These are phyloP conservation scores for Drosophila lacertosa DNA, from an alignment of 1,140 invertebrate species.

Conservation along the genomic window DNA sequence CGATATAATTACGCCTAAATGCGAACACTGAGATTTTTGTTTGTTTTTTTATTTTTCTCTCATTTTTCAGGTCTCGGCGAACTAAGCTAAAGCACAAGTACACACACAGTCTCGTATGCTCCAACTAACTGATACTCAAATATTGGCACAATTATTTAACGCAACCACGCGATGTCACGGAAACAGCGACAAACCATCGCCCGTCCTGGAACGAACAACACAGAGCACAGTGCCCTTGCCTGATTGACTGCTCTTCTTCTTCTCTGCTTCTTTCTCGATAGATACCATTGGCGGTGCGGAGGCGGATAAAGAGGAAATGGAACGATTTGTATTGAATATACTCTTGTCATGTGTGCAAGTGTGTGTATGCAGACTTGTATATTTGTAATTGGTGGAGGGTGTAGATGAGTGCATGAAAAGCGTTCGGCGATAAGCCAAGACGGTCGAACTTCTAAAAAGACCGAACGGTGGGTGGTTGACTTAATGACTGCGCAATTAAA, in stretches of 20 bases:
- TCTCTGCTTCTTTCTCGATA: constrained; percentile 1
- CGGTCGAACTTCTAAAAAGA: background rate
- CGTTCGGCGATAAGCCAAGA: background rate
- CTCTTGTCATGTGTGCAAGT: background rate
- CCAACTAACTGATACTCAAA: constrained; percentile 67
- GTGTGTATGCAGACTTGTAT: background rate
- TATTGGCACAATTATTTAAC: constrained; percentile 82
- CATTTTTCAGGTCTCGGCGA: constrained; percentile 15
- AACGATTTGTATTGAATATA: background rate
- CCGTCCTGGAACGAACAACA: constrained; percentile 6
- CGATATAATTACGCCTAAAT: constrained; percentile 10
- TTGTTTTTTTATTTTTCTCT: background rate
- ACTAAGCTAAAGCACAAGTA: constrained; percentile 15
- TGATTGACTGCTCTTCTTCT: constrained; percentile 14
- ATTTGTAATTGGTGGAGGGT: background rate
- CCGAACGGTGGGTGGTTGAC: background rate
- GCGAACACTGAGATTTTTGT: background rate
- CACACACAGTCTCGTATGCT: constrained; percentile 49
- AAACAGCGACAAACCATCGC: constrained; percentile 14
- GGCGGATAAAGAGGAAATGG: background rate
- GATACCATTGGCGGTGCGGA: background rate
- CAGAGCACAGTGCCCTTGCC: background rate
- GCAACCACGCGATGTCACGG: constrained; percentile 71
- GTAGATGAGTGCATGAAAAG: background rate
- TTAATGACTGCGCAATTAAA: constrained; percentile 18